These are phyloP conservation scores for Lepus europaeus DNA, from an alignment of 2,113 vertebrate species.

Conservation along the genomic window DNA sequence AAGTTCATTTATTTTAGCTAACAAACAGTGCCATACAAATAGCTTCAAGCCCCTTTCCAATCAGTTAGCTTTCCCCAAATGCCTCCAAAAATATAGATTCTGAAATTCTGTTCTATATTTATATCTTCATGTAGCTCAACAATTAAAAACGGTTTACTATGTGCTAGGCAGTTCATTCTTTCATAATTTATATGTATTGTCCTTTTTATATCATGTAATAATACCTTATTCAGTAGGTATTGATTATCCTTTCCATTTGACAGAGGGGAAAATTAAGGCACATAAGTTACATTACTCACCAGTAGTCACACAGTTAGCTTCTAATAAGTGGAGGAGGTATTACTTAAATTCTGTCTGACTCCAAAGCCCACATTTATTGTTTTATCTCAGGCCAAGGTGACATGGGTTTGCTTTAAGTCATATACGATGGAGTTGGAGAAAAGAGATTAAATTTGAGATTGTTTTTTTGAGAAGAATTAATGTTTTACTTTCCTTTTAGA, in stretches of 20 bases:
- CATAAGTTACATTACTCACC: not conserved
- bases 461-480: slow-evolving; percentile 1
- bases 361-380: not conserved
- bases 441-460: not conserved
- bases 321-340: not conserved
- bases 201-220: not conserved
- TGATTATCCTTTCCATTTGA: not conserved
- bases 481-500: not conserved
- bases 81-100: not conserved
- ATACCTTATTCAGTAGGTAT: not conserved
- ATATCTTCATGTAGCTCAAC: not conserved
- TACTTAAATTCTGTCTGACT: not conserved
- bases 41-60: not conserved
- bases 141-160: not conserved
- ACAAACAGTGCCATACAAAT: not conserved
- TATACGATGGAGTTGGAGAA: not conserved
- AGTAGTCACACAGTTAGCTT: not conserved
- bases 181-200: not conserved
- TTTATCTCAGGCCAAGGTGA: not conserved
- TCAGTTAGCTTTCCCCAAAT: not conserved
- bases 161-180: not conserved
- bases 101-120: slow-evolving; percentile 9
- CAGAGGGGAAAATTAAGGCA: not conserved
- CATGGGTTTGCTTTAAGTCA: not conserved
- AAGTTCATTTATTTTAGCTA: not conserved